A percentile compares a stretch with the other conserved stretches of the same genome.
phyloP scores from a whole-genome alignment of 2,797 vertebrate genomes.

The Microtus agrestis region DNA sequence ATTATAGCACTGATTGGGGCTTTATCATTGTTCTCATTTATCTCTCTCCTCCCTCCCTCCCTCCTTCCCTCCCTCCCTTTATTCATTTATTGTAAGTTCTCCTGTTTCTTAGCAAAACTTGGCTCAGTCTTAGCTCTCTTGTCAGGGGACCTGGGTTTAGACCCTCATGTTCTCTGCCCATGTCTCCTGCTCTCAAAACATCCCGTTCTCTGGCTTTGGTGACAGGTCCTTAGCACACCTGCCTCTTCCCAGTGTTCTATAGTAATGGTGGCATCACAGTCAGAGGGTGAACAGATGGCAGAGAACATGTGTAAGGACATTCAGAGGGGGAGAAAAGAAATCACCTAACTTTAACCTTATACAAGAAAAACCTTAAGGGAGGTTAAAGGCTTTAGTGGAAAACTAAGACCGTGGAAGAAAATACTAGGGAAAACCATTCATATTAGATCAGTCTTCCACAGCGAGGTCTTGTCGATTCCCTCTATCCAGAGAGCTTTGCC shows the following conservation, averaged over 20 bases:
- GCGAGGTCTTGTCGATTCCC: rapidly evolving
- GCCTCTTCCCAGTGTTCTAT: not conserved
- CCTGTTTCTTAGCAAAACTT: not conserved
- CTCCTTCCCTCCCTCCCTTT: not conserved
- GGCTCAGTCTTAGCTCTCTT: not conserved
- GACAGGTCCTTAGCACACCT: not conserved
- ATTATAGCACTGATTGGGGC: not conserved
- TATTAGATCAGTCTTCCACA: not conserved
- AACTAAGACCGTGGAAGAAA: not conserved
- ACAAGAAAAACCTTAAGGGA: not conserved
- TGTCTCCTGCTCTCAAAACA: not conserved
- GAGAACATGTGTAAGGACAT: not conserved
- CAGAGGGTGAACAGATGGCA: not conserved
- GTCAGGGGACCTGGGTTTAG: not conserved
- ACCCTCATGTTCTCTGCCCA: not conserved
- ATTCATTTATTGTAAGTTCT: not conserved
- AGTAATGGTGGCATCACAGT: not conserved
- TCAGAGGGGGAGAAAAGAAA: too few species aligned
- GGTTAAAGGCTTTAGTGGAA: not conserved
- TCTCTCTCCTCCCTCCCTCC: not conserved
- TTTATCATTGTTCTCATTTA: too few species aligned
- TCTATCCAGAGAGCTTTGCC: not conserved
- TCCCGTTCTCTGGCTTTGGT: not conserved
- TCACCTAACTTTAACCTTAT: not conserved
- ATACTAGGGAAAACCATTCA: not conserved